Conservation (phyloP, 2,888 invertebrate genomes). For the Pyrrhosoma nymphula region DNA sequence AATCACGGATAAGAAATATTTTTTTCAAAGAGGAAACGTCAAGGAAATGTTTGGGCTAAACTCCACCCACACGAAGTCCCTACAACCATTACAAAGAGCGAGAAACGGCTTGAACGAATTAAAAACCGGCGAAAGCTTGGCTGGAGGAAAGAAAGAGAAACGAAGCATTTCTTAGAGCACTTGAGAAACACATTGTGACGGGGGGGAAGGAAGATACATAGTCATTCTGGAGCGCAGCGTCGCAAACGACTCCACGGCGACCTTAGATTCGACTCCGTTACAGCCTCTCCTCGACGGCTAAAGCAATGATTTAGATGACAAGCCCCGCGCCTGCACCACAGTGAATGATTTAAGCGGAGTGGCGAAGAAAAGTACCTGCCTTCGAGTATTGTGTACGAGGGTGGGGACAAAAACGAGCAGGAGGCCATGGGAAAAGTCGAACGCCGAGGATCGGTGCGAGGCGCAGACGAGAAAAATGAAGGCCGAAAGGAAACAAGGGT, state of each 20-base stretch:
- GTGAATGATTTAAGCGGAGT: constrained; percentile 13
- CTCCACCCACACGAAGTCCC: not conserved
- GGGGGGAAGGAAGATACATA: not conserved
- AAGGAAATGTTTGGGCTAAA: not conserved
- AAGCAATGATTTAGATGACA: constrained; percentile 22
- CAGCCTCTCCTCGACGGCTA: not conserved
- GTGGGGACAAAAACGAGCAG: not conserved
- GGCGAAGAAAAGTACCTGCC: not conserved
- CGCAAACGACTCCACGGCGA: not conserved
- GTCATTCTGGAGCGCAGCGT: not conserved
- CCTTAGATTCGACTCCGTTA: not conserved
- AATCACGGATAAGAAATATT: not conserved
- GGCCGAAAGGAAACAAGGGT: not conserved
- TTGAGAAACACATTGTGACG: not conserved
- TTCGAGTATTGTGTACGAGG: not conserved
- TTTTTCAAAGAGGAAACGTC: not conserved
- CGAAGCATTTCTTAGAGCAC: not conserved
- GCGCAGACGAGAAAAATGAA: constrained; percentile 10
- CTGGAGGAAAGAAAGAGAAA: not conserved
- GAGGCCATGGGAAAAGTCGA: not conserved
- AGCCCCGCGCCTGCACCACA: not conserved
- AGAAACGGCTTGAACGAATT: not conserved
- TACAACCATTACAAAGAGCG: not conserved
- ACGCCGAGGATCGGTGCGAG: not conserved
- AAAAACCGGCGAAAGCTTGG: not conserved